Evolutionary conservation across 1,140 invertebrate species (phyloP).

Genomic region (Euura saliciscinereae): DNA sequence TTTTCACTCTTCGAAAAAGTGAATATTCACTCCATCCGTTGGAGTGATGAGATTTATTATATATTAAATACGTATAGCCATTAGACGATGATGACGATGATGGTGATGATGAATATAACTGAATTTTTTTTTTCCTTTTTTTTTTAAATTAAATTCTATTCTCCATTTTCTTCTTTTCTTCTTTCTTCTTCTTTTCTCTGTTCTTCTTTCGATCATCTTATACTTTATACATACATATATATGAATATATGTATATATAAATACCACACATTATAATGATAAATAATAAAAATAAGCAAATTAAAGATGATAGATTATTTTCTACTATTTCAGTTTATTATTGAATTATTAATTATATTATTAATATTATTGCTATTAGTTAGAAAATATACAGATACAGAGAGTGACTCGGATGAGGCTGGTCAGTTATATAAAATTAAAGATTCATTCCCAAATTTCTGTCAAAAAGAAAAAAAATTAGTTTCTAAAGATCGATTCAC

Average conservation of each 20-base stretch:
- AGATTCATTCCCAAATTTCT: too few relatives aligned
- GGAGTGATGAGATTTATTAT: conserved; percentile 62
- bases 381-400: too few relatives aligned
- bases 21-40: too few relatives aligned
- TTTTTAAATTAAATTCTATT: neutral
- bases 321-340: conserved; percentile 52
- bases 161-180: conserved; percentile 36
- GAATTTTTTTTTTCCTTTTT: neutral
- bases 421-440: too few relatives aligned
- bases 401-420: too few relatives aligned
- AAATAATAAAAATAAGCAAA: conserved; percentile 34
- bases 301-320: conserved; percentile 52
- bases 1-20: too few relatives aligned
- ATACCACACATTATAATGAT: conserved; percentile 27
- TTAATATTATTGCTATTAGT: too few relatives aligned
- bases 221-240: conserved; percentile 17
- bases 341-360: conserved; percentile 24
- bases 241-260: too few relatives aligned
- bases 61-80: conserved; percentile 53
- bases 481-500: too few relatives aligned
- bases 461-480: too few relatives aligned
- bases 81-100: conserved; percentile 26
- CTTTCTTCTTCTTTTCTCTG: conserved; percentile 37
- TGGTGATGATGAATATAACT: neutral
- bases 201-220: conserved; percentile 30